Base-by-base conservation (phyloP, 2,113 vertebrate genomes). In the Melanerpes formicivorus region DNA sequence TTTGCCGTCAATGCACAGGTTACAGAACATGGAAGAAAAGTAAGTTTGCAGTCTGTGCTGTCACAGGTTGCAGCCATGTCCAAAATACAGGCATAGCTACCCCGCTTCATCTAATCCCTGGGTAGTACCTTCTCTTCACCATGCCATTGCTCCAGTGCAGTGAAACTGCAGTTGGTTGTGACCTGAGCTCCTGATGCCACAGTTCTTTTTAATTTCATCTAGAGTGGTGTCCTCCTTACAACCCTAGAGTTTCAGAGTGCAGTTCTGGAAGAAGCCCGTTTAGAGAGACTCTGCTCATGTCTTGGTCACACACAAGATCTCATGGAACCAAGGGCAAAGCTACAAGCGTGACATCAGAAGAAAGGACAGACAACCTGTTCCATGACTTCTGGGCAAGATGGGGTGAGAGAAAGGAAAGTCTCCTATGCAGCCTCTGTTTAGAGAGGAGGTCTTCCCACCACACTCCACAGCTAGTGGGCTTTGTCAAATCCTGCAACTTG, bases 251-350 rank as follows among this genome's bases (percentile, higher is more conserved):
- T 76, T 59, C 66, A 76, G 63, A 75, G n/a, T 1, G 0, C 56
- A 23, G 29, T 56, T 25, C 84, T 84, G 37, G 75, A 71, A 60
- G 63, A 89, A 94, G 71, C 30, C 29, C 11, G n/a, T 44, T 80
- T 32, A 34, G 78, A 86, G 55, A 67, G 4, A 27, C 3, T 29
- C 29, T 46, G 34, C 12, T 50, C 1, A 0, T 10, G 10, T 22
- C 42, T 37, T 84, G 27, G 19, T 54, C 21, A 8, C 30, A 44
- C 13, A 22, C 25, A 40, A 52, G 27, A n/a, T 66, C 29, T 62
- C 64, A 30, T 4, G 54, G 56, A 77, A 56, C 48, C 3, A 13
- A 75, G 73, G 69, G 85, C 65, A 87, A 80, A 90, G 79, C 72
- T 69, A 72, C 50, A 75, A 72, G 37, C 52, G 10, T 6, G n/a